Base-by-base conservation (phyloP, 2,797 vertebrate species). In the Vipera ursinii region DNA sequence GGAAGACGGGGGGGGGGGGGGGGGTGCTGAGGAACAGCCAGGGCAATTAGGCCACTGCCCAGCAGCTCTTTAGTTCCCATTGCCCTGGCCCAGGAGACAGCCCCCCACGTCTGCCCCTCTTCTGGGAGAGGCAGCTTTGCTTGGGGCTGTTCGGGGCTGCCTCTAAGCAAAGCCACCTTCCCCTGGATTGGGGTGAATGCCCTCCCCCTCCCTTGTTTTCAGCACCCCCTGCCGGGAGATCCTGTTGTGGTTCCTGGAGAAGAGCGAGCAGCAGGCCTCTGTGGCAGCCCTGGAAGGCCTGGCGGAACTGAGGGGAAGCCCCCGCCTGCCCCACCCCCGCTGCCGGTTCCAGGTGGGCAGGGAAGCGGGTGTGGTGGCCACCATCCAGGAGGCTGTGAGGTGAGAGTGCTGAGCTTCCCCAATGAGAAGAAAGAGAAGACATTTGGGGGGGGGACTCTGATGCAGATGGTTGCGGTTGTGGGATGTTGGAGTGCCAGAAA, bases 211-310 rank as follows among this genome's bases (percentile, higher is more conserved):
- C 89, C 90, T 89, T 53, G 93, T 48, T 96, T 78, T 94, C 59
- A 99, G 99, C 53, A 97, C 97, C 92, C 97, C 96, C 1, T 99
- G 98, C 97, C 98, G 98, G 97, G 98, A 99, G 96, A 98, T 99
- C 91, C 93, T 99, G 95, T 95, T 98, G 86, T 99, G 99, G 99
- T 99, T 98, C 96, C 95, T 99, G 95, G 97, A 96, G 93, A 98
- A 98, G 89, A 90, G 97, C 0, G 98, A 98, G 88, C 93, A 93
- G 2, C 94, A 94, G 24, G 94, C 57, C 8, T 97, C 98, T 0
- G 94, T 99, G 85, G 86, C 95, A 0, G 94, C 95, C 3, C 97
- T 99, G 94, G 97, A 97, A 95, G 96, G 96, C 65, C 96, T 99
- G 1, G 98, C 97, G 0, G 97, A 98, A 87, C 96, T 99, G 88